Evolutionary conservation across 2,113 vertebrate species (phyloP).

Genomic region (Megalops atlanticus): DNA sequence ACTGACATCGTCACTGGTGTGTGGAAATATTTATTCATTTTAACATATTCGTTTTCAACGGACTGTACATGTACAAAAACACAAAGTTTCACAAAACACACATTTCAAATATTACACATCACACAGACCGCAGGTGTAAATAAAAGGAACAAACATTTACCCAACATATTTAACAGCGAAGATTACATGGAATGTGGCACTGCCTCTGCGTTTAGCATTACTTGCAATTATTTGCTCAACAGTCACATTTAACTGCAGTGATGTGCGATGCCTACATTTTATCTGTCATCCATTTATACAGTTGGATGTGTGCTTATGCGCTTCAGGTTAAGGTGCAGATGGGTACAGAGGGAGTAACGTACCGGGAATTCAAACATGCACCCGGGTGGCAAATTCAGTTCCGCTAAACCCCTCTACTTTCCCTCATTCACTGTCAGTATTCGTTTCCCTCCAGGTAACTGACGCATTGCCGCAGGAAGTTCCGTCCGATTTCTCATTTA

Average conservation of each 20-base stretch:
- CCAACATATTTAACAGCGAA: not conserved
- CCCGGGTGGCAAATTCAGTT: not conserved
- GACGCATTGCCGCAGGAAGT: not conserved
- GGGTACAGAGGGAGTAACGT: not conserved
- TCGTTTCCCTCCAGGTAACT: not conserved
- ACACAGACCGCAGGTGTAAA: slow-evolving; percentile 4
- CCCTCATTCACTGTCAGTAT: not conserved
- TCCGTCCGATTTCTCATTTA: not conserved
- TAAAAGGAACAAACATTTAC: not conserved
- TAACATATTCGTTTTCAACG: slow-evolving; percentile 12
- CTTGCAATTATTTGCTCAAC: not conserved
- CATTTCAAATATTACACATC: slow-evolving; percentile 1
- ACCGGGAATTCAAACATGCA: not conserved
- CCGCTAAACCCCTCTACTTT: not conserved
- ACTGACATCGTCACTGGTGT: not conserved
- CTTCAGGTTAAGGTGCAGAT: not conserved
- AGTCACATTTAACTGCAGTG: not conserved
- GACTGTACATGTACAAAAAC: not conserved
- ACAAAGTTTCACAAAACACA: not conserved
- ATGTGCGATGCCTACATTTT: not conserved
- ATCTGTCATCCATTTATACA: not conserved
- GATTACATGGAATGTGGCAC: not conserved
- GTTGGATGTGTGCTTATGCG: not conserved
- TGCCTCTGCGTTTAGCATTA: not conserved
- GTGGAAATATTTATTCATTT: slow-evolving; percentile 1